Percentiles rank a stretch among this genome's conserved stretches.
phyloP scores from a whole-genome alignment of 2,113 vertebrate genomes.

The Cyanoderma ruficeps region DNA sequence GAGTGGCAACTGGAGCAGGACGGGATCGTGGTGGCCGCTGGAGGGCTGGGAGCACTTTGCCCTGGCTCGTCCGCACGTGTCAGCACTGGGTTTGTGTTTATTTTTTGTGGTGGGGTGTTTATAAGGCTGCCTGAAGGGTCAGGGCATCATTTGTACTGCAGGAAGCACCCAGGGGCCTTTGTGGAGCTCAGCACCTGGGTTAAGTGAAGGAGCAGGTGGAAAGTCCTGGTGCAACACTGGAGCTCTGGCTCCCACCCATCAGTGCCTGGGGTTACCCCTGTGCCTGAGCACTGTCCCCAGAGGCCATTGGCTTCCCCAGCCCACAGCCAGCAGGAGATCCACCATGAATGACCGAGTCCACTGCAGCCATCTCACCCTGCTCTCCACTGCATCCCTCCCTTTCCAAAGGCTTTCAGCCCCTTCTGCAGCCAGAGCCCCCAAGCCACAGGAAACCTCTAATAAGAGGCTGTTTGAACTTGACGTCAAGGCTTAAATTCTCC shows the following conservation, averaged over 20 bases:
- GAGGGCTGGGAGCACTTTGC: background rate
- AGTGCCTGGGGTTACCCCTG: rapidly evolving
- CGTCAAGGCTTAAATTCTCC: constrained; percentile 18
- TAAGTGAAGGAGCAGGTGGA: background rate
- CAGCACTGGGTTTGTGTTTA: background rate
- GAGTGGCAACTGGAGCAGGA: background rate
- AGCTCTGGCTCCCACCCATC: rapidly evolving
- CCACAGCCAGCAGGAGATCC: background rate
- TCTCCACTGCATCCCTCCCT: background rate
- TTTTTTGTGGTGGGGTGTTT: background rate
- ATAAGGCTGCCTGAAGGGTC: background rate
- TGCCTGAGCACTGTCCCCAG: background rate
- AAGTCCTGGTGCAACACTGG: background rate
- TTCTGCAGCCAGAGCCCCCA: background rate
- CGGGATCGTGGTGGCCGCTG: rapidly evolving
- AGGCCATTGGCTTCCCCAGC: rapidly evolving
- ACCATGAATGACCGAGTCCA: rapidly evolving
- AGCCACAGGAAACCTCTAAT: constrained; percentile 66
- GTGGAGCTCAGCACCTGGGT: background rate
- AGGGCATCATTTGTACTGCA: background rate
- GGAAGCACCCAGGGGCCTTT: background rate
- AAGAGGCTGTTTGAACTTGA: constrained; percentile 39
- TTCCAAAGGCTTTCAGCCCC: background rate
- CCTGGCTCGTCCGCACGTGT: rapidly evolving
- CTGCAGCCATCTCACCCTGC: background rate